Evolutionary conservation across 2,888 invertebrate species (phyloP), one percentile per base, ranked within the genome.

Genomic region (Drosophila nigritarsus): DNA sequence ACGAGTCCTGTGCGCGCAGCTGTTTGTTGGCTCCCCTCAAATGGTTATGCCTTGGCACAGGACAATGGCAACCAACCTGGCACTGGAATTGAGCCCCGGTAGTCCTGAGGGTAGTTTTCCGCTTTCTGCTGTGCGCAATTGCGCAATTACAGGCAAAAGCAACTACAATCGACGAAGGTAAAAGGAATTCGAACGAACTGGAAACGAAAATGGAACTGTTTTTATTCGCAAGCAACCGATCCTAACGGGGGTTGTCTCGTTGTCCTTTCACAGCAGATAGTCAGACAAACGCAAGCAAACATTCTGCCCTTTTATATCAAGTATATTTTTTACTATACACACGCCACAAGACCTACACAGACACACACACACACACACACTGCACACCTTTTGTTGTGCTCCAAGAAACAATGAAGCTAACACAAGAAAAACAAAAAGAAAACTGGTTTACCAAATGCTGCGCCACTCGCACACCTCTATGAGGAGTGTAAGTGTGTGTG

Each of bases 401-500:
- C 66, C 73, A 72, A 60, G 68, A 79, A 65, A 50, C 50, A 58
- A 66, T 27, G 24, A 36, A 36, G 27, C 54, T 7, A 38, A 24
- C 15, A 55, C 54, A 54, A 11, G 24, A 45, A 45, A 38, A 45
- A 20, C 20, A 53, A 70, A 27, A 38, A 45, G 48, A 73, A 84
- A 86, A 86, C 85, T 80, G 85, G 85, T 86, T 86, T 86, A 60
- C 73, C 87, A 89, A 89, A 88, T 86, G 85, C 56, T 50, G 54
- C 70, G 68, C 64, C 51, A 45, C 60, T 70, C 60, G 24, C 40
- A 51, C 38, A 49, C 51, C 38, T 27, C 18, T 48, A 38, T 48
- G 34, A 65, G 45, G 27, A 27, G 8, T 38, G 18, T 38, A 8
- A 15, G 51, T 48, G 56, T 56, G 49, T 51, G 38, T 45, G 18